phyloP scores from a whole-genome alignment of 2,888 invertebrate genomes.

The Bimastos eiseni region DNA sequence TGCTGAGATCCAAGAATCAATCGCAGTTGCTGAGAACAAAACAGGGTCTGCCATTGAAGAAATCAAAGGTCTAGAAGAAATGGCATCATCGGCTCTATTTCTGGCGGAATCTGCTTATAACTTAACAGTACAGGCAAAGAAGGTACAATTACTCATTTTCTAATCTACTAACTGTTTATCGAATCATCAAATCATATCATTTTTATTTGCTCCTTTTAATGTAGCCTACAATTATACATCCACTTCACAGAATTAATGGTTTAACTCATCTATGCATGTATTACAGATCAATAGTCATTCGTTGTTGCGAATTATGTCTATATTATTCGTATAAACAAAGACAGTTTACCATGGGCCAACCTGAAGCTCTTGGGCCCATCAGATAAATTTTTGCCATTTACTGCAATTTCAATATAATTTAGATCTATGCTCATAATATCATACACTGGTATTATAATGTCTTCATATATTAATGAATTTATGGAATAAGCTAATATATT shows the following conservation, averaged over 20 bases:
- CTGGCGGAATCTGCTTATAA: conserved; percentile 73
- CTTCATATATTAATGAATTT: neutral
- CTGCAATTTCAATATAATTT: neutral
- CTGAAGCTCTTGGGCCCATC: neutral
- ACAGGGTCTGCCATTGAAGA: conserved; percentile 65
- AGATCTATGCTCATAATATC: neutral
- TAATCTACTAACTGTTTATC: neutral
- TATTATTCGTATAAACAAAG: neutral
- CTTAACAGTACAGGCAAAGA: neutral
- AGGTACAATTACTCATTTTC: too few relatives aligned
- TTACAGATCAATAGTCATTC: neutral
- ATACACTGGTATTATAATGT: too few relatives aligned
- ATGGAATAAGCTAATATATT: neutral
- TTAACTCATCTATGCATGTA: too few relatives aligned
- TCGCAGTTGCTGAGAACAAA: conserved; percentile 71
- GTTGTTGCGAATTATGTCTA: neutral
- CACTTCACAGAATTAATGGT: too few relatives aligned
- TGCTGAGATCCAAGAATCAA: conserved; percentile 74
- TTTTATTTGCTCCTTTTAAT: too few relatives aligned
- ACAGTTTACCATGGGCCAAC: neutral
- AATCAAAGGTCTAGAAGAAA: conserved; percentile 77
- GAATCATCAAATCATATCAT: too few relatives aligned
- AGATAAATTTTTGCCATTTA: neutral
- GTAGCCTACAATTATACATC: too few relatives aligned
- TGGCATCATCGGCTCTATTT: conserved; percentile 70